These are phyloP conservation scores for Amphimedon queenslandica DNA, from an alignment of 37 sponge, comb jelly and placozoan genomes.

Conservation along the genomic window DNA sequence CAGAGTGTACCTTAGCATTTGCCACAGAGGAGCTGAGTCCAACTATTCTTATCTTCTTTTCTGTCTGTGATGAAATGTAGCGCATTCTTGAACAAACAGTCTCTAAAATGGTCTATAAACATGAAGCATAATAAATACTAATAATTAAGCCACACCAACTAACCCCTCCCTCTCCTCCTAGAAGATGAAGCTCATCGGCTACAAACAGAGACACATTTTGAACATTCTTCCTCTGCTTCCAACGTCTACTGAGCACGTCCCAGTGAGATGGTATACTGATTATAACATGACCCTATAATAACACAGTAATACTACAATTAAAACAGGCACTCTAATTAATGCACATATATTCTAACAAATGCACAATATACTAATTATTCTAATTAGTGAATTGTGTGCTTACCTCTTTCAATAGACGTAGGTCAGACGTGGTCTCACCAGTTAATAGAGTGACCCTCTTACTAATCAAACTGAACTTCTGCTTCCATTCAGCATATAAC, in stretches of 20 bases:
- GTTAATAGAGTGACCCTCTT: constrained; percentile 89
- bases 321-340: neutral
- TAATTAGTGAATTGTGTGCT: neutral
- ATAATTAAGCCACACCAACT: constrained; percentile 13
- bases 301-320: neutral
- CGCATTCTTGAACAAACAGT: constrained; percentile 95
- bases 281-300: constrained; percentile 76
- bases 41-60: constrained; percentile 86
- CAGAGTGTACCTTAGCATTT: constrained; percentile 81
- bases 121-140: neutral
- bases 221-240: constrained; percentile 99
- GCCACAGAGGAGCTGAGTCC: constrained; percentile 92
- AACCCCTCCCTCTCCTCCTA: constrained; percentile 94
- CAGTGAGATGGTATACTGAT: constrained; percentile 94
- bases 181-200: constrained; percentile 92
- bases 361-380: neutral
- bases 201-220: constrained; percentile 94
- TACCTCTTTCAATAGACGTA: constrained; percentile 84
- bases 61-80: constrained; percentile 96
- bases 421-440: constrained; percentile 93
- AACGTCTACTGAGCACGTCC: constrained; percentile 96
- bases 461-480: constrained; percentile 82
- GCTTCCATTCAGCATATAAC: constrained; percentile 85
- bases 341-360: neutral
- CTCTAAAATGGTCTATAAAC: constrained; percentile 77